Evolutionary conservation across 2,888 invertebrate species (phyloP).

Genomic region (Operophtera brumata): DNA sequence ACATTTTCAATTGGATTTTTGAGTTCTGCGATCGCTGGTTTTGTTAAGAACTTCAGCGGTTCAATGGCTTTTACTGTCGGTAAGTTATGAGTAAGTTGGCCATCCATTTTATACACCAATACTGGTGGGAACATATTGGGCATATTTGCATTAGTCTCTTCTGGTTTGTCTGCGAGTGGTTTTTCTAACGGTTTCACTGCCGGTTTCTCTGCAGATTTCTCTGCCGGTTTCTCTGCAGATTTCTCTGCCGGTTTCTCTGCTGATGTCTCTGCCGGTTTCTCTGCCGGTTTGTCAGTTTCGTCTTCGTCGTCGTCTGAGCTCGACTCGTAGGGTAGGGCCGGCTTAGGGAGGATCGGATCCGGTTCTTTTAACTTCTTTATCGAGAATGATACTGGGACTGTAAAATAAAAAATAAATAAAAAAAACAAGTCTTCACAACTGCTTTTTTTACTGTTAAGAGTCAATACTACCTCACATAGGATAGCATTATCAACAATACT

Average conservation of each 20-base stretch:
- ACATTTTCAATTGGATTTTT: slow-evolving; percentile 26
- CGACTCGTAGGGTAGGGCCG: slow-evolving; percentile 87
- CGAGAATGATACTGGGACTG: slow-evolving; percentile 90
- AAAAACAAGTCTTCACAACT: too few species aligned
- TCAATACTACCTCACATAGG: too few species aligned
- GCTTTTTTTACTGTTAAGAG: too few species aligned
- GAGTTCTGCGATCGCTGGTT: slow-evolving; percentile 31
- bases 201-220: slow-evolving; percentile 34
- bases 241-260: slow-evolving; percentile 31
- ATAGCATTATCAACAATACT: too few species aligned
- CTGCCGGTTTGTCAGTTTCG: slow-evolving; percentile 33
- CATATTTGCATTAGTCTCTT: not conserved
- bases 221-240: slow-evolving; percentile 27
- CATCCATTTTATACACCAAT: slow-evolving; percentile 65
- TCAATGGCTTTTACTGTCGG: slow-evolving; percentile 44
- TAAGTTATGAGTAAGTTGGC: slow-evolving; percentile 44
- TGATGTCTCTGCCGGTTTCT: slow-evolving; percentile 34
- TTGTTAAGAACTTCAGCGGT: slow-evolving; percentile 22
- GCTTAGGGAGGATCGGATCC: slow-evolving; percentile 83
- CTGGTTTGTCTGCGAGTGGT: not conserved
- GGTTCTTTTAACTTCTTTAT: slow-evolving; percentile 91
- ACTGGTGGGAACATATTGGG: slow-evolving; percentile 37
- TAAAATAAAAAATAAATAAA: slow-evolving; percentile 1
- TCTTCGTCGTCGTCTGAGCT: slow-evolving; percentile 84
- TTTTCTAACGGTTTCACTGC: slow-evolving; percentile 32